These are phyloP conservation scores for Halcyon chelicuti DNA, from an alignment of 2,797 vertebrate genomes.

Conservation along the genomic window DNA sequence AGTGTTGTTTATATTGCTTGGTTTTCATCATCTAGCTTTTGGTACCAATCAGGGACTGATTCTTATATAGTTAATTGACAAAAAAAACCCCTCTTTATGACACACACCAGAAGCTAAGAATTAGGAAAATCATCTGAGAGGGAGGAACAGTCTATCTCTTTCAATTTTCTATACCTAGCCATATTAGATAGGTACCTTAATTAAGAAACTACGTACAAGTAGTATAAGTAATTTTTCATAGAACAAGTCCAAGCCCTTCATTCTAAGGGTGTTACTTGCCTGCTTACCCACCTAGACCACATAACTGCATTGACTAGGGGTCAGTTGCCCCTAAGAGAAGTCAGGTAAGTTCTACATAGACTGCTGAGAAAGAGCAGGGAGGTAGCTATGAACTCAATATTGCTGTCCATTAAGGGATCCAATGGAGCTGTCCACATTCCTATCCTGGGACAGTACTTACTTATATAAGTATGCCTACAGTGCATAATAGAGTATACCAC, in stretches of 20 bases:
- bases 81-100: not conserved
- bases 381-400: not conserved
- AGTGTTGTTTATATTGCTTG: not conserved
- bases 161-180: not conserved
- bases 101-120: not conserved
- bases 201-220: not conserved
- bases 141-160: not conserved
- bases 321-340: not conserved
- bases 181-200: not conserved
- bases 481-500: not conserved
- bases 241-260: not conserved
- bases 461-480: not conserved
- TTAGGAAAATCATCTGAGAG: not conserved
- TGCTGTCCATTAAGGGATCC: not conserved
- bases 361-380: not conserved
- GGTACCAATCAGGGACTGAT: not conserved
- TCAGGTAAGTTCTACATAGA: not conserved
- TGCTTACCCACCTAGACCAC: not conserved
- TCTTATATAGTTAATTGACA: not conserved
- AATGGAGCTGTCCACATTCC: not conserved
- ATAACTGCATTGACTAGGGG: not conserved
- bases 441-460: not conserved
- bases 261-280: not conserved
- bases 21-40: not conserved
- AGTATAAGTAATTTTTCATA: not conserved